phyloP scores from a whole-genome alignment of 2,888 invertebrate species.

The Caenorhabditis virilis region DNA sequence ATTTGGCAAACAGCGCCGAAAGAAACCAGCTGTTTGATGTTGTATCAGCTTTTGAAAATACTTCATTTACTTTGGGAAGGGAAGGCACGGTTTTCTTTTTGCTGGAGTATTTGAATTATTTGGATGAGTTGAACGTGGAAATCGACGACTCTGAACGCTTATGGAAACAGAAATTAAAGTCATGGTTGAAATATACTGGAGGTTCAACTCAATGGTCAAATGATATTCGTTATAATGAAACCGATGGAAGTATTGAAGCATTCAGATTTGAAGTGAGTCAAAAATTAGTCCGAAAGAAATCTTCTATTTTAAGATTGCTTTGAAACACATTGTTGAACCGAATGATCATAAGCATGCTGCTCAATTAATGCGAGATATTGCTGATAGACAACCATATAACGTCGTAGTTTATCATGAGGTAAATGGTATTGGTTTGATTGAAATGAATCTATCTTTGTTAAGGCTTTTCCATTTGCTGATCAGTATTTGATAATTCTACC shows the following conservation, averaged over 20 bases:
- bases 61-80: conserved; percentile 63
- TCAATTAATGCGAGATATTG: conserved; percentile 58
- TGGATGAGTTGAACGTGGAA: conserved; percentile 64
- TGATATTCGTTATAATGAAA: conserved; percentile 60
- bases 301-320: conserved; percentile 50
- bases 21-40: conserved; percentile 52
- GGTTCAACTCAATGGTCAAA: conserved; percentile 63
- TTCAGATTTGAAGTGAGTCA: conserved; percentile 61
- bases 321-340: conserved; percentile 67
- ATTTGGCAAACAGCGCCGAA: conserved; percentile 48
- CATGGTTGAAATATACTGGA: conserved; percentile 67
- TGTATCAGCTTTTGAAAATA: conserved; percentile 62
- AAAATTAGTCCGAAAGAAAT: not conserved
- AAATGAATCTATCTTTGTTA: too few species aligned
- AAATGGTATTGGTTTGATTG: too few species aligned
- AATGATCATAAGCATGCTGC: conserved; percentile 67
- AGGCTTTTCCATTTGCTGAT: conserved; percentile 68
- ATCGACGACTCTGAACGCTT: conserved; percentile 62
- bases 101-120: conserved; percentile 62
- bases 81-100: conserved; percentile 68
- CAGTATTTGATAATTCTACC: conserved; percentile 68
- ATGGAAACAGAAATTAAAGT: conserved; percentile 62
- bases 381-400: conserved; percentile 59
- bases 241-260: conserved; percentile 44
- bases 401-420: conserved; percentile 47